A percentile compares a stretch with the other conserved stretches of the same genome.
phyloP scores from a whole-genome alignment of 2,797 vertebrate species.

The Trichosurus vulpecula region DNA sequence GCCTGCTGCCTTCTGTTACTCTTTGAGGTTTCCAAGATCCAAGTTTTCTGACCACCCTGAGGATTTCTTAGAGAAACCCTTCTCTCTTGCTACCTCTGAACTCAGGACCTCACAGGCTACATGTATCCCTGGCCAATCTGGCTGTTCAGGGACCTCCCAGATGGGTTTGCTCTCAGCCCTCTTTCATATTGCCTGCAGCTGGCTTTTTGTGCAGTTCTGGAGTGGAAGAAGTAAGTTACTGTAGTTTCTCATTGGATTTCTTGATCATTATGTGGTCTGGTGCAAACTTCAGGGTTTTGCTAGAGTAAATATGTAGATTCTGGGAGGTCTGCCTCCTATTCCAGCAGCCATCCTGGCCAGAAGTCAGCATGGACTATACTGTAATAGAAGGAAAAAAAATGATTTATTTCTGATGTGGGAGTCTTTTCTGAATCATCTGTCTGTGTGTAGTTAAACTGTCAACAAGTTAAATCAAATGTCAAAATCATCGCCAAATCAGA shows the following conservation, averaged over 20 bases:
- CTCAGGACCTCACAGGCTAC: background rate
- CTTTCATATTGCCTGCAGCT: background rate
- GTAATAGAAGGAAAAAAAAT: background rate
- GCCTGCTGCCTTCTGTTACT: background rate
- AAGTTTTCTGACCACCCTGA: background rate
- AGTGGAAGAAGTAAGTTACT: background rate
- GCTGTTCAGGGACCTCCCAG: background rate
- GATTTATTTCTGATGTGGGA: background rate
- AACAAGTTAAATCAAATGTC: background rate
- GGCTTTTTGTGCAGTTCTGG: background rate
- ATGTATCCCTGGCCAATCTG: background rate
- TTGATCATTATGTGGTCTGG: background rate
- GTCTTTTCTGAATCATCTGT: background rate
- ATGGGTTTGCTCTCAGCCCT: background rate
- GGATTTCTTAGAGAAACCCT: background rate
- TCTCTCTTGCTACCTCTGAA: background rate
- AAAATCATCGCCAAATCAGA: background rate
- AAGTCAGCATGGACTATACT: background rate
- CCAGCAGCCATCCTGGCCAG: background rate
- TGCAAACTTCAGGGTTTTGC: background rate
- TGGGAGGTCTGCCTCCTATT: background rate
- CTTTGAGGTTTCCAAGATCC: background rate
- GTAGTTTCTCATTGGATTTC: background rate
- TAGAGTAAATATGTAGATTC: background rate
- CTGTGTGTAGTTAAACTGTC: background rate